Evolutionary conservation across 2,888 invertebrate species (phyloP).

Genomic region (Melangyna quadrimaculata): DNA sequence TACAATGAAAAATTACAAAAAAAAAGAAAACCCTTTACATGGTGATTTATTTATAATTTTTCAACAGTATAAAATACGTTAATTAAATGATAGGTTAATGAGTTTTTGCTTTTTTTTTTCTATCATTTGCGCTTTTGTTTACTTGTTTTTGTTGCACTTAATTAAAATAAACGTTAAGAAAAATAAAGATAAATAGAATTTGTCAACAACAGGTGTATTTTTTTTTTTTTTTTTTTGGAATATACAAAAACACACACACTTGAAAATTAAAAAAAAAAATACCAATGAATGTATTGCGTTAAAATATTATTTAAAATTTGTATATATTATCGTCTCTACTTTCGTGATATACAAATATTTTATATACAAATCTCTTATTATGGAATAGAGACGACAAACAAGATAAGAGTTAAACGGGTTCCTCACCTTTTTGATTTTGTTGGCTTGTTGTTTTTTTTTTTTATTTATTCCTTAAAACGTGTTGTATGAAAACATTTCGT

Average conservation of each 20-base stretch:
- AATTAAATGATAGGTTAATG: slow-evolving; percentile 9
- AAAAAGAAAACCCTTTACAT: background rate
- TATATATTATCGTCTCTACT: background rate
- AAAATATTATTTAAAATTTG: background rate
- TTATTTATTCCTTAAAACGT: slow-evolving; percentile 21
- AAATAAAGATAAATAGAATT: background rate
- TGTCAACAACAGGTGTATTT: slow-evolving; percentile 22
- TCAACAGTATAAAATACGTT: background rate
- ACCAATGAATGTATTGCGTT: slow-evolving; percentile 7
- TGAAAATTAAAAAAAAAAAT: background rate
- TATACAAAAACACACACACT: background rate
- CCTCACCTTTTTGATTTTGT: slow-evolving; percentile 17
- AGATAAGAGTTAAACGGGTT: slow-evolving; percentile 34
- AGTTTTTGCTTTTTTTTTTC: background rate
- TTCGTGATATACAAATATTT: background rate
- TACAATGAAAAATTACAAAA: background rate
- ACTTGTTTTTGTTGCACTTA: slow-evolving; percentile 7
- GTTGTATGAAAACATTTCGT: background rate
- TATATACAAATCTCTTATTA: background rate
- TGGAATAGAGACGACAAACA: background rate
- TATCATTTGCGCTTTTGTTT: background rate
- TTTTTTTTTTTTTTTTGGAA: background rate
- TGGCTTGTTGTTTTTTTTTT: slow-evolving; percentile 6
- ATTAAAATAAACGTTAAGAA: slow-evolving; percentile 10
- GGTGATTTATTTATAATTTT: background rate